A percentile compares a stretch with the other conserved stretches of the same genome.
phyloP scores from a whole-genome alignment of 2,888 invertebrate genomes.

The Blastobasis lacticolella region DNA sequence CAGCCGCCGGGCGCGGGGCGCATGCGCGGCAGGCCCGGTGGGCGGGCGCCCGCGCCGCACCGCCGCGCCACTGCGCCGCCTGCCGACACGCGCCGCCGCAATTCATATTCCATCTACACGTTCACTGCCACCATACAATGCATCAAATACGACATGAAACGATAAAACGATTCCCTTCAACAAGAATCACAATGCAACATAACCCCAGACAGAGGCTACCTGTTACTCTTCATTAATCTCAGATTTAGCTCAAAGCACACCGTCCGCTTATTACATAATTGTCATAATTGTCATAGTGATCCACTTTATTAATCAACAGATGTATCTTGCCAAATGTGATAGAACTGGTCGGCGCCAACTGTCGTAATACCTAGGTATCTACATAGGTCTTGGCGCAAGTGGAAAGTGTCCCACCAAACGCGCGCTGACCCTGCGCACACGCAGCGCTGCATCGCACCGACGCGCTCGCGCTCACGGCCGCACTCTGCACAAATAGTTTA shows the following conservation, averaged over 20 bases:
- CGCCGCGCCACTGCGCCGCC: not conserved
- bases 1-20: conserved; percentile 30
- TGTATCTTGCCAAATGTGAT: no score
- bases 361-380: conserved; percentile 19
- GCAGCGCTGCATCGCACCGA: conserved; percentile 25
- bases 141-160: no score
- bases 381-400: conserved; percentile 29
- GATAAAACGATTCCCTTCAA: no score
- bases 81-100: conserved; percentile 3
- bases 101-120: not conserved
- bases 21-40: conserved; percentile 46
- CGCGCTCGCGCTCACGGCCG: conserved; percentile 17
- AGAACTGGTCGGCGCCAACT: conserved; percentile 4
- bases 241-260: no score
- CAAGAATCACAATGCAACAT: no score
- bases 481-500: conserved; percentile 29
- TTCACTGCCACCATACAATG: no score
- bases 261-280: no score
- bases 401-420: conserved; percentile 21
- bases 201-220: no score
- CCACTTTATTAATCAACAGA: no score
- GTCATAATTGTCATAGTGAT: no score
- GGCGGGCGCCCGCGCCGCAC: conserved; percentile 19
- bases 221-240: no score
- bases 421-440: conserved; percentile 22